These are phyloP conservation scores for Hoplodrina ambigua DNA, from an alignment of 2,888 invertebrate species.

Conservation along the genomic window DNA sequence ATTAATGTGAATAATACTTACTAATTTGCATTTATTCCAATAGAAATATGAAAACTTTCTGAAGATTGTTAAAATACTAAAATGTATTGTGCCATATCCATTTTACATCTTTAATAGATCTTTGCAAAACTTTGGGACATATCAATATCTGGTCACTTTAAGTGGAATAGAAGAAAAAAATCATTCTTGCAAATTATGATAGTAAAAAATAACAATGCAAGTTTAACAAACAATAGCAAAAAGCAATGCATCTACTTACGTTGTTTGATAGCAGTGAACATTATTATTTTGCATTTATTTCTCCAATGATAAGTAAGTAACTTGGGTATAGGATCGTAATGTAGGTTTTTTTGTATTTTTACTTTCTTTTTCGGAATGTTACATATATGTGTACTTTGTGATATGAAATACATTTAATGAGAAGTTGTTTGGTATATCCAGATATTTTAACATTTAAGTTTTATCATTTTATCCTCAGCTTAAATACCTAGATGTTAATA, in stretches of 20 bases:
- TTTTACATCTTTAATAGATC: conserved; percentile 54
- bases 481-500: conserved; percentile 61
- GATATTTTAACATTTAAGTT: conserved; percentile 75
- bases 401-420: conserved; percentile 83
- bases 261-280: conserved; percentile 64
- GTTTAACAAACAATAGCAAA: conserved; percentile 53
- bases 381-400: conserved; percentile 84
- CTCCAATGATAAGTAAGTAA: conserved; percentile 78
- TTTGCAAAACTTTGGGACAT: conserved; percentile 54
- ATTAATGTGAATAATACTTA: conserved; percentile 77
- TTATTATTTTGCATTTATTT: conserved; percentile 85
- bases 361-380: conserved; percentile 74
- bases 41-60: conserved; percentile 71
- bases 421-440: conserved; percentile 77
- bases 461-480: conserved; percentile 72
- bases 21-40: conserved; percentile 82
- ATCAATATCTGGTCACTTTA: conserved; percentile 60
- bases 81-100: conserved; percentile 68
- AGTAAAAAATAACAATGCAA: conserved; percentile 49
- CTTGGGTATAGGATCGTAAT: conserved; percentile 77
- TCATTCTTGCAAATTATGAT: conserved; percentile 10
- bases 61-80: conserved; percentile 61
- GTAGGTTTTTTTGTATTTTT: conserved; percentile 78
- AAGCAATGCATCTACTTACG: conserved; percentile 60
- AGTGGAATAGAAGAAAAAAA: conserved; percentile 49